Evolutionary conservation across 1,140 invertebrate species (phyloP), one percentile per base, ranked within the genome.

Genomic region (Drosophila carrolli): DNA sequence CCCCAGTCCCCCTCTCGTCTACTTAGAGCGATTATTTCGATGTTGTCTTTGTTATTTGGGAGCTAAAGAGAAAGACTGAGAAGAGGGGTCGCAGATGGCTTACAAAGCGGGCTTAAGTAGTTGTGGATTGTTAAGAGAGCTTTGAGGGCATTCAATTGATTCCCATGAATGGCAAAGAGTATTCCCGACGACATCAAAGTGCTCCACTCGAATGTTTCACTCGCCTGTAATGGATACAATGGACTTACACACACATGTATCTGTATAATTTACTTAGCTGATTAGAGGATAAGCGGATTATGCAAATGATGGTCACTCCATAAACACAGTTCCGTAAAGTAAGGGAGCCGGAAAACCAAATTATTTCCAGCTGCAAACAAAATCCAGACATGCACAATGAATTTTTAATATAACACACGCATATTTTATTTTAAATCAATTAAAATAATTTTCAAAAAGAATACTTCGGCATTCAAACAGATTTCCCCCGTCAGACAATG

Each of bases 221-320:
- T 60, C 37, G 38, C 44, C 13, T 46, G 65, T 58, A 72, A 72
- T 57, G 66, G 44, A 72, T 63, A 59, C 9, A 8, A 7, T 11
- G 2, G 5, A 10, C 10, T 8, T 2, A 43, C 19, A 66, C 19
- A n/a, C 14, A 38, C 38, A 9, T 32, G 47, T 16, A 37, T 67
- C 38, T 32, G 65, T 73, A 68, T 81, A 76, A 71, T 81, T 72
- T 70, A 81, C 61, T 71, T 75, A 70, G 63, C 75, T 82, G 78
- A 82, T 85, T 82, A 85, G 83, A 57, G 56, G 51, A 62, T 88
- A 82, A 88, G 82, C 75, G 29, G 70, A 65, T 81, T 86, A 81
- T 81, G 78, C 72, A 81, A 81, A 81, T 77, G 47, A 46, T 72
- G 72, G 56, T 29, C 68, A 65, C 47, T 66, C 27, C 47, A 62